These are phyloP conservation scores for Cotesia chilonis DNA, from an alignment of 1,140 invertebrate species.

Conservation along the genomic window DNA sequence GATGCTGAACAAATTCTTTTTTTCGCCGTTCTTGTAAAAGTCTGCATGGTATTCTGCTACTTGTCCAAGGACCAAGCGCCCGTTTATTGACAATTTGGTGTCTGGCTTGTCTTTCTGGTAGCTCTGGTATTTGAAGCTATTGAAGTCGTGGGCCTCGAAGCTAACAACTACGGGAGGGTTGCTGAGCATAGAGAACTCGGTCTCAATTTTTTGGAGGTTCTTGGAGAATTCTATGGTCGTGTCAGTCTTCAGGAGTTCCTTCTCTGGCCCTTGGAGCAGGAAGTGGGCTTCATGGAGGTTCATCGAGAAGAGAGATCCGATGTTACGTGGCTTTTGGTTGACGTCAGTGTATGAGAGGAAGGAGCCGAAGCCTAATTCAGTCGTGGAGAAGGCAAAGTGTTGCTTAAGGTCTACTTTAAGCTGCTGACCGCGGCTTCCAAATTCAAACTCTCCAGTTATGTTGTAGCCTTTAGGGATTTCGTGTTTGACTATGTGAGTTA, in stretches of 20 bases:
- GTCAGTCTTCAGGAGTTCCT: slow-evolving; percentile 66
- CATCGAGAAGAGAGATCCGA: slow-evolving; percentile 58
- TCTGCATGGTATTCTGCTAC: slow-evolving; percentile 72
- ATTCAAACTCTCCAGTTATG: slow-evolving; percentile 52
- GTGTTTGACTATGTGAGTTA: slow-evolving; percentile 50
- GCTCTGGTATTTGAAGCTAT: slow-evolving; percentile 66
- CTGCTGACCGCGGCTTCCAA: slow-evolving; percentile 63
- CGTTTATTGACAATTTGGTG: slow-evolving; percentile 66
- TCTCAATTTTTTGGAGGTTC: slow-evolving; percentile 64
- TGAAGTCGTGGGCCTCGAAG: slow-evolving; percentile 68
- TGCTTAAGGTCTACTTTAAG: slow-evolving; percentile 59
- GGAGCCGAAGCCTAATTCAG: slow-evolving; percentile 54
- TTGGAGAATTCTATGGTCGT: slow-evolving; percentile 62
- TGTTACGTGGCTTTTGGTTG: slow-evolving; percentile 55
- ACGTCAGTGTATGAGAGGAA: slow-evolving; percentile 57
- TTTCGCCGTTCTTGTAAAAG: slow-evolving; percentile 65
- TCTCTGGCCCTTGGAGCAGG: slow-evolving; percentile 64
- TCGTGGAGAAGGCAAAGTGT: slow-evolving; percentile 48
- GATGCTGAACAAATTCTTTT: slow-evolving; percentile 70
- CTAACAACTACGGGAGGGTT: slow-evolving; percentile 62
- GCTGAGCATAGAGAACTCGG: slow-evolving; percentile 64
- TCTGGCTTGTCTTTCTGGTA: slow-evolving; percentile 66
- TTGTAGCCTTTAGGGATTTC: slow-evolving; percentile 56
- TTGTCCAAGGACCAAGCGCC: slow-evolving; percentile 72
- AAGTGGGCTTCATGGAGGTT: slow-evolving; percentile 61